phyloP scores from a whole-genome alignment of 2,113 vertebrate species.

The Hepsetus odoe region DNA sequence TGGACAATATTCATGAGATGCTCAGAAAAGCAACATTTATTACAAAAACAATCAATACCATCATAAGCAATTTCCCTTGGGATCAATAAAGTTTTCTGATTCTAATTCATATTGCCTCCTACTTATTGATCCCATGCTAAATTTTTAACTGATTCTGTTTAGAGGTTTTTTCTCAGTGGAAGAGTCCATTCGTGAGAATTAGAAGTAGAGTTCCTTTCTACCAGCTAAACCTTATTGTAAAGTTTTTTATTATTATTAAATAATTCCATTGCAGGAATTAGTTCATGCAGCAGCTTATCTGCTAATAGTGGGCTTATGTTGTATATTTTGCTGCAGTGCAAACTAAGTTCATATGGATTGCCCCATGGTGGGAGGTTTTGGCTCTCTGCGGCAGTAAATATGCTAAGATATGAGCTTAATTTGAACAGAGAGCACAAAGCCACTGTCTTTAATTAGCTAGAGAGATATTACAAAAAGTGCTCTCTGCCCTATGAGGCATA shows the following conservation, averaged over 20 bases:
- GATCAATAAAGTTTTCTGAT: too few relatives aligned
- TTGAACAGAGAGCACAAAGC: constrained; percentile 57
- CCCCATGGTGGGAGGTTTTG: constrained; percentile 30
- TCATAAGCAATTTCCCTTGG: too few relatives aligned
- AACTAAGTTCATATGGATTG: neutral
- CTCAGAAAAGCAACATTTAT: too few relatives aligned
- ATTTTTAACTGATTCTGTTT: too few relatives aligned
- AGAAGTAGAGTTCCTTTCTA: too few relatives aligned
- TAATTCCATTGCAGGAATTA: neutral
- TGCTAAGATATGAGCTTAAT: constrained; percentile 53
- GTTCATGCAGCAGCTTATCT: neutral
- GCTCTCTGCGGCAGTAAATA: constrained; percentile 45
- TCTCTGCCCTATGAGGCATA: constrained; percentile 58
- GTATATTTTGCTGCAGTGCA: constrained; percentile 16
- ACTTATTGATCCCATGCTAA: too few relatives aligned
- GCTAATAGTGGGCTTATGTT: neutral
- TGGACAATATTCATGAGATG: too few relatives aligned
- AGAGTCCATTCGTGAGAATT: too few relatives aligned
- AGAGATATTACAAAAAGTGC: constrained; percentile 70
- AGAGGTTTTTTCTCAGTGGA: too few relatives aligned
- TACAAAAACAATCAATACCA: too few relatives aligned
- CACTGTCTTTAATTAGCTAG: constrained; percentile 74
- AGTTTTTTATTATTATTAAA: neutral
- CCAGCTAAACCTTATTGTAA: neutral
- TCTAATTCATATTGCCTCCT: too few relatives aligned